Evolutionary conservation across 2,797 vertebrate species (phyloP), one percentile per base, ranked within the genome.

Genomic region (Squalus acanthias): DNA sequence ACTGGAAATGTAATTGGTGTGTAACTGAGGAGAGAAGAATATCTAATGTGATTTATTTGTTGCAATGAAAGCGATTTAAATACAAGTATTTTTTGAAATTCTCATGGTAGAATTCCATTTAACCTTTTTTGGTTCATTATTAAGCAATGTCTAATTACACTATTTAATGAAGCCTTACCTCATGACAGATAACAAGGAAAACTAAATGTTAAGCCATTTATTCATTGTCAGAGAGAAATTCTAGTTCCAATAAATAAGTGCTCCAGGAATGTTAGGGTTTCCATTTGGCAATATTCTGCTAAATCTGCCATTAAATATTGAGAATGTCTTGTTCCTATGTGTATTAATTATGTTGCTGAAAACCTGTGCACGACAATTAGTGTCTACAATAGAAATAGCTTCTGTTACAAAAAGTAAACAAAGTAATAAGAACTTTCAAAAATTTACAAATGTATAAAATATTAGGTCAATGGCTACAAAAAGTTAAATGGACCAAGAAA

Each of bases 361-460:
- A 72, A 76, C 46, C 50, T 74, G 46, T 57, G 70, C 46, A 74
- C 33, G 94, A 60, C 46, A 72, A 95, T 76, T 53, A 57, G 70
- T 72, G 50, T 60, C 70, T 76, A 95, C 29, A 72, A 95, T 95
- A 95, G 94, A 95, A 95, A 95, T 95, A 95, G 94, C 4, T 67
- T 69, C 63, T 20, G 70, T 95, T 95, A 95, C 94, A 76, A 95
- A 95, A 72, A 95, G 94, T 95, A 95, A 95, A 50, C 94, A 95
- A 95, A 95, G 94, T 57, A 95, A 95, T 72, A 95, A 74, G 69
- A 95, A 76, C 70, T 10, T 95, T 74, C 94, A 95, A 95, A 95
- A 95, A 74, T 10, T 95, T 95, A 72, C 94, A 95, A 95, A 95
- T 72, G 46, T 95, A 95, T 74, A 95, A 95, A 95, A 95, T 74